Evolutionary conservation across 2,797 vertebrate genomes (phyloP).

Genomic region (Characodon lateralis): DNA sequence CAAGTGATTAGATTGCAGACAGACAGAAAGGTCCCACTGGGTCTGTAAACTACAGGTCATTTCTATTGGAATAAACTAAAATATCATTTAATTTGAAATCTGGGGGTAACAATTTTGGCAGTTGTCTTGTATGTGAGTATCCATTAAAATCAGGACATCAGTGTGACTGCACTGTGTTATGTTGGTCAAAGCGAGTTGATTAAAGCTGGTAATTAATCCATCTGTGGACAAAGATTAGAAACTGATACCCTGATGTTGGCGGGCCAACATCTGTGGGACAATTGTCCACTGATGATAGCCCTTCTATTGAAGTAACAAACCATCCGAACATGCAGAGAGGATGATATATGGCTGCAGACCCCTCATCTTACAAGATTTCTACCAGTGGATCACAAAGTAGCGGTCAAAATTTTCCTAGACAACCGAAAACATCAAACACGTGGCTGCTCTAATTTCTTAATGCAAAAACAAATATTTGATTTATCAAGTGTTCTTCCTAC

Average conservation of each 20-base stretch:
- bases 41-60: background rate
- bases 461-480: too few relatives aligned
- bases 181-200: slow-evolving; percentile 36
- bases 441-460: too few relatives aligned
- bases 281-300: slow-evolving; percentile 8
- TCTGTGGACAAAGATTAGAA: slow-evolving; percentile 38
- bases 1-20: background rate
- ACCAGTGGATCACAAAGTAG: background rate
- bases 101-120: slow-evolving; percentile 12
- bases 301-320: slow-evolving; percentile 20
- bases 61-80: background rate
- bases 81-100: slow-evolving; percentile 16
- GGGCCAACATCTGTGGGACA: slow-evolving; percentile 26
- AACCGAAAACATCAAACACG: too few relatives aligned
- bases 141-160: background rate
- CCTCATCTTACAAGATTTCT: background rate
- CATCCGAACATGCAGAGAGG: slow-evolving; percentile 8
- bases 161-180: slow-evolving; percentile 10
- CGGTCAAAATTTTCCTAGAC: background rate
- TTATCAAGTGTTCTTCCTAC: too few relatives aligned
- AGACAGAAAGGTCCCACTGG: too few relatives aligned
- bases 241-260: slow-evolving; percentile 31
- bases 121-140: slow-evolving; percentile 6
- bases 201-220: slow-evolving; percentile 54
- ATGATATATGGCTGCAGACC: background rate